Evolutionary conservation across 2,113 vertebrate genomes (phyloP).

Genomic region (Eurystomus gularis): DNA sequence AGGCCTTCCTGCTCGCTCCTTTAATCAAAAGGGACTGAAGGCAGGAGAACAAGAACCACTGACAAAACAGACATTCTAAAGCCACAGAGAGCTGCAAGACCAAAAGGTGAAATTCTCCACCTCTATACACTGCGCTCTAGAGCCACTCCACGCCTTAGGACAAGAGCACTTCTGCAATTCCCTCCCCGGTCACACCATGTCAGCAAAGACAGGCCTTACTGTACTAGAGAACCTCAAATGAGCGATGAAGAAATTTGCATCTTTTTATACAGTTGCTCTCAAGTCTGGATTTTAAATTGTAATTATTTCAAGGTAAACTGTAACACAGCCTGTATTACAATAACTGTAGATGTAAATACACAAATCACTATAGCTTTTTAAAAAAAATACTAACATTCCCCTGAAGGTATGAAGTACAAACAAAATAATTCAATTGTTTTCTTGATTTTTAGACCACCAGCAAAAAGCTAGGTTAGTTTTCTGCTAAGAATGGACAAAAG

Average conservation of each 20-base stretch:
- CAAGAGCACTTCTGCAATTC: neutral
- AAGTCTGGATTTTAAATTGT: neutral
- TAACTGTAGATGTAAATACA: neutral
- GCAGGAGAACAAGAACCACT: neutral
- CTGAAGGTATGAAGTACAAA: neutral
- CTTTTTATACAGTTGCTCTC: neutral
- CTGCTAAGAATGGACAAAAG: neutral
- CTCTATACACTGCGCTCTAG: neutral
- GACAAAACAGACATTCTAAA: neutral
- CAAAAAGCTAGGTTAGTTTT: neutral
- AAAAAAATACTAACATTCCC: neutral
- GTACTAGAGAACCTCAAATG: neutral
- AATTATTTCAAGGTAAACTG: neutral
- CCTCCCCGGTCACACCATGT: fast-evolving
- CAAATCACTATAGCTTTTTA: neutral
- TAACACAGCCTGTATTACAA: neutral
- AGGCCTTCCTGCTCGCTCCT: neutral
- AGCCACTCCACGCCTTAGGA: neutral
- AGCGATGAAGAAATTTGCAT: neutral
- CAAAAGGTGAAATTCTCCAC: neutral
- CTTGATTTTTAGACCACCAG: neutral
- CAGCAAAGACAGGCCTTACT: neutral
- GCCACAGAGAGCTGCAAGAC: neutral
- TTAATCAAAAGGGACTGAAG: neutral
- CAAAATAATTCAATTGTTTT: neutral